Conservation (phyloP, 2,797 vertebrate species). For the Rhabdomys pumilio region DNA sequence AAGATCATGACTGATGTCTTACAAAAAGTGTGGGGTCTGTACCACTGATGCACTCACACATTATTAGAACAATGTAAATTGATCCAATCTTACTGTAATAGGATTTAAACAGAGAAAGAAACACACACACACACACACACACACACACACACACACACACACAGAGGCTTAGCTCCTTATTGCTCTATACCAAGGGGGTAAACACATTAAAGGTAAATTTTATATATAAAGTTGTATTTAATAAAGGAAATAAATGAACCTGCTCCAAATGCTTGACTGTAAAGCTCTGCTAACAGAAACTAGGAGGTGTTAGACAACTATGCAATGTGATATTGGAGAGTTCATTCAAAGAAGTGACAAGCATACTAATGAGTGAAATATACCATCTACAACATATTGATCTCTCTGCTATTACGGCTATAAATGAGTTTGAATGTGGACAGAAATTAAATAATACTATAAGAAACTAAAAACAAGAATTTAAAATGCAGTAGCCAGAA, state of each 20-base stretch:
- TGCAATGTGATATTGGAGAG: neutral
- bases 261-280: neutral
- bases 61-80: neutral
- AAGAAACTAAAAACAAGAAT: neutral
- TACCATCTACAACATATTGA: neutral
- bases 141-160: neutral
- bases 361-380: neutral
- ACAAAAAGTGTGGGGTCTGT: neutral
- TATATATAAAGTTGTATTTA: slow-evolving; percentile 30
- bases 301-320: neutral
- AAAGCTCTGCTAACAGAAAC: slow-evolving; percentile 6
- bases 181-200: slow-evolving; percentile 18
- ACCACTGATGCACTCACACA: neutral
- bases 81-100: neutral
- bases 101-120: neutral
- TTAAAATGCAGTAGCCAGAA: neutral
- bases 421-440: neutral
- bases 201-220: neutral
- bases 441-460: neutral
- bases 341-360: neutral
- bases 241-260: slow-evolving; percentile 30
- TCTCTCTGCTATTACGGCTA: neutral
- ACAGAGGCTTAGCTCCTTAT: neutral
- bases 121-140: too few species aligned
- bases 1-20: neutral